Evolutionary conservation across 1,140 invertebrate genomes (phyloP).

Genomic region (Elymnias hypermnestra): DNA sequence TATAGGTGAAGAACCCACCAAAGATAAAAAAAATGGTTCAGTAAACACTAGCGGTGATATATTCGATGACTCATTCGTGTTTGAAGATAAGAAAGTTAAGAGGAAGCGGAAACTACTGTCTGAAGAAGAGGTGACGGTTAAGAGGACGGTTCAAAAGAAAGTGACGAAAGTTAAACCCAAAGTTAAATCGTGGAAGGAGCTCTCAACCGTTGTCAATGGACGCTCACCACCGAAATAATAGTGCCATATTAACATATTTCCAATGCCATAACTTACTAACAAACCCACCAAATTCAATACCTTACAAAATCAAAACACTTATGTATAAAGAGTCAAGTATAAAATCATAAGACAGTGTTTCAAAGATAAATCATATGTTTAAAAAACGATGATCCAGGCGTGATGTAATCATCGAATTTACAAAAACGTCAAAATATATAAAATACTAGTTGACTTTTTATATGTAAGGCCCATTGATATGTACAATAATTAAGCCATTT

Average conservation of each 20-base stretch:
- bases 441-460: too few species aligned
- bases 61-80: slow-evolving; percentile 62
- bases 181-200: slow-evolving; percentile 49
- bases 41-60: slow-evolving; percentile 54
- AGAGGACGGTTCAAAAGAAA: slow-evolving; percentile 48
- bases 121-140: slow-evolving; percentile 41
- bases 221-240: slow-evolving; percentile 43
- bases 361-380: too few species aligned
- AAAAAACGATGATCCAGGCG: too few species aligned
- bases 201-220: slow-evolving; percentile 47
- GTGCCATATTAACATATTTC: slow-evolving; percentile 3
- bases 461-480: too few species aligned
- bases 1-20: slow-evolving; percentile 38
- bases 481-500: too few species aligned
- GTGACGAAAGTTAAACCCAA: slow-evolving; percentile 38
- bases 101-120: slow-evolving; percentile 44
- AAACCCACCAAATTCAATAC: too few species aligned
- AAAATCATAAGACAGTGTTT: too few species aligned
- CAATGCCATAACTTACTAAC: too few species aligned
- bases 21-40: slow-evolving; percentile 22
- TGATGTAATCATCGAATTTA: too few species aligned
- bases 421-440: too few species aligned
- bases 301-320: too few species aligned
- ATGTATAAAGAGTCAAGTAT: too few species aligned
- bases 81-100: slow-evolving; percentile 47